Base-by-base conservation (phyloP, 2,797 vertebrate genomes). In the Esox lucius region DNA sequence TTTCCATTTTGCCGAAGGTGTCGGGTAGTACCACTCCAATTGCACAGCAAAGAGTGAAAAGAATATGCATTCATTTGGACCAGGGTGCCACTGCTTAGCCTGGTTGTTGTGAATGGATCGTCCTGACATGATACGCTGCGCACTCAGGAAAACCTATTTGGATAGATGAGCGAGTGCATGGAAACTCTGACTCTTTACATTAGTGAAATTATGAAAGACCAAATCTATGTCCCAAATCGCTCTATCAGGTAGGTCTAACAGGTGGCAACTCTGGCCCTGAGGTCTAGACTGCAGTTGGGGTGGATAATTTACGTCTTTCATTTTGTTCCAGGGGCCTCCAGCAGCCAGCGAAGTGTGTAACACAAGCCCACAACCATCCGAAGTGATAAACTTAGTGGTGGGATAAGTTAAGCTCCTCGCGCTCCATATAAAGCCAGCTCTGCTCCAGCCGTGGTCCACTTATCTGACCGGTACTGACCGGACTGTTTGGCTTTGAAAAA, bases 1-100 rank as follows among this genome's bases (percentile, higher is more conserved):
- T 82, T 78, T 84, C 70, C 71, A 77, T 86, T 87, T 74, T 67
- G 49, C 42, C 78, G 74, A 66, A 69, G 64, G 61, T 74, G 75
- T 78, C 70, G 2, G 62, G 76, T 74, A 75, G 77, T 46, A 77
- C 42, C 72, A 71, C 80, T 81, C n/a, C 66, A 26, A 3, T 61
- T 42, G 48, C 28, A 74, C 49, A 68, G 76, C 56, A 4, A 42
- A 31, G 51, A 56, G 5, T 42, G 7, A 66, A 48, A 9, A 19
- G 42, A 71, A 56, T 56, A 46, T 19, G 17, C 28, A 66, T 76
- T 80, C 77, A 77, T 65, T 49, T 39, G 68, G 73, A 79, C 56
- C 13, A 74, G 76, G 51, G 28, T 59, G 61, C 1, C 4, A 49
- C 17, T 33, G 49, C 46, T 62, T 19, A 67, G 71, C 67, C 65